These are phyloP conservation scores for Drosophila persimilis DNA, from an alignment of 1,140 invertebrate species.

Conservation along the genomic window DNA sequence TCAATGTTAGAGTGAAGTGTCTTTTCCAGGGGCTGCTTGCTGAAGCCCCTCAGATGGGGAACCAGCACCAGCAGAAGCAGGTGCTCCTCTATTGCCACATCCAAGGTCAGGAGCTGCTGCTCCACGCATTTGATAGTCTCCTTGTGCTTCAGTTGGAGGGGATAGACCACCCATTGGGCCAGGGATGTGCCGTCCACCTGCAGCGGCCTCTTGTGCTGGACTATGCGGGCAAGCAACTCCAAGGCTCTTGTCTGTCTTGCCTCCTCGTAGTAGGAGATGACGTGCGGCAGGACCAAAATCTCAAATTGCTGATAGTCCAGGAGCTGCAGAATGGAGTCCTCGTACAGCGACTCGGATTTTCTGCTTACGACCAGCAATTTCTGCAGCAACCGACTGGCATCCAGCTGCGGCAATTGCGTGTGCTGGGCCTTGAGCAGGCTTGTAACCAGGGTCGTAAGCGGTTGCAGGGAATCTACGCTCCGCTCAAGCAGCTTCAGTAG, in stretches of 20 bases:
- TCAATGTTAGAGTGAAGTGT: slow-evolving; percentile 36
- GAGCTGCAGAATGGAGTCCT: slow-evolving; percentile 87
- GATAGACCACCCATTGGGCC: slow-evolving; percentile 87
- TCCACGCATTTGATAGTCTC: slow-evolving; percentile 42
- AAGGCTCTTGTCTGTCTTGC: slow-evolving; percentile 85
- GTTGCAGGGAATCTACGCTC: slow-evolving; percentile 22
- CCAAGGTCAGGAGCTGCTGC: slow-evolving; percentile 31
- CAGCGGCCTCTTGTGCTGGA: slow-evolving; percentile 87
- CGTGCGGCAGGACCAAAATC: slow-evolving; percentile 88
- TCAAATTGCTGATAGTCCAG: slow-evolving; percentile 89
- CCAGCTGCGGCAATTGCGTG: slow-evolving; percentile 87
- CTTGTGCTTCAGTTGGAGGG: slow-evolving; percentile 84
- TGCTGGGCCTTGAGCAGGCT: slow-evolving; percentile 74
- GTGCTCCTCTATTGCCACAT: slow-evolving; percentile 38
- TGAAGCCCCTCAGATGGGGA: slow-evolving; percentile 64
- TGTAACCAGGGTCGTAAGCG: slow-evolving; percentile 50
- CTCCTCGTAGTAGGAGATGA: slow-evolving; percentile 86
- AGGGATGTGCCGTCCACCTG: slow-evolving; percentile 85
- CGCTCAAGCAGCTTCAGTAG: slow-evolving; percentile 85
- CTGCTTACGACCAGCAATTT: slow-evolving; percentile 85
- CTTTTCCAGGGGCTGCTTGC: slow-evolving; percentile 42
- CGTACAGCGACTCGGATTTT: slow-evolving; percentile 83
- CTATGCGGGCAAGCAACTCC: slow-evolving; percentile 87
- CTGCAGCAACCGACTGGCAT: slow-evolving; percentile 86
- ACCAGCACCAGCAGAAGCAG: slow-evolving; percentile 52